Evolutionary conservation across 1,140 invertebrate genomes (phyloP).

Genomic region (Adoxophyes honmai): DNA sequence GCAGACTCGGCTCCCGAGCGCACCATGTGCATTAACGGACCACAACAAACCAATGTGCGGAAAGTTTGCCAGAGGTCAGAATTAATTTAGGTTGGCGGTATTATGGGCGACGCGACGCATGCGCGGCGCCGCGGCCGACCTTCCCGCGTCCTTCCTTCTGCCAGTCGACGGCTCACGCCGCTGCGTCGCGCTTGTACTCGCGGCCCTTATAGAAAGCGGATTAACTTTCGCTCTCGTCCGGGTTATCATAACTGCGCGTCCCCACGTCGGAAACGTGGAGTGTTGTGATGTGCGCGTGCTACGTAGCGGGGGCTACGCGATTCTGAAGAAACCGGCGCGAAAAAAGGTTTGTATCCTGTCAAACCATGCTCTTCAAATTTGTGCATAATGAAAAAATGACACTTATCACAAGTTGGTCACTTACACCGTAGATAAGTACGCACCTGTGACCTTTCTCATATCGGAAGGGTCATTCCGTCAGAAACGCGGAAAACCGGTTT

Average conservation of each 20-base stretch:
- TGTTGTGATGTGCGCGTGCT: conserved; percentile 29
- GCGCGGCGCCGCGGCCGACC: conserved; percentile 53
- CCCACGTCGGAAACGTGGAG: conserved; percentile 18
- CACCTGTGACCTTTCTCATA: not conserved
- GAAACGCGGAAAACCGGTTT: not conserved
- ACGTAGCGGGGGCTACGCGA: not conserved
- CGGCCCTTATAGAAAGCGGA: conserved; percentile 24
- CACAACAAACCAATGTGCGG: conserved; percentile 8
- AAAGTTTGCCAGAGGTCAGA: conserved; percentile 35
- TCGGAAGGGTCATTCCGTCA: not conserved
- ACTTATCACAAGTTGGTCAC: no score
- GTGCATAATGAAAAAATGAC: conserved; percentile 17
- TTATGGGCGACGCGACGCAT: conserved; percentile 42
- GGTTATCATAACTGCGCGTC: conserved; percentile 22
- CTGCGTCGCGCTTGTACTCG: conserved; percentile 48
- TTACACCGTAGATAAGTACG: no score
- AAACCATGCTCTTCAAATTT: not conserved
- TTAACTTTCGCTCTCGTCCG: conserved; percentile 50
- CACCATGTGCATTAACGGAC: not conserved
- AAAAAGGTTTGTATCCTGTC: conserved; percentile 20
- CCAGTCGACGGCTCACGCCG: conserved; percentile 54
- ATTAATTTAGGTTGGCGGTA: conserved; percentile 34
- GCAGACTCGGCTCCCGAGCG: not conserved
- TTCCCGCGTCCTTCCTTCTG: conserved; percentile 60
- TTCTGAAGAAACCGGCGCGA: conserved; percentile 13